Percentiles rank a stretch among this genome's conserved stretches.
These are phyloP conservation scores for Lasius platythorax DNA, from an alignment of 2,888 invertebrate genomes.

Conservation along the genomic window DNA sequence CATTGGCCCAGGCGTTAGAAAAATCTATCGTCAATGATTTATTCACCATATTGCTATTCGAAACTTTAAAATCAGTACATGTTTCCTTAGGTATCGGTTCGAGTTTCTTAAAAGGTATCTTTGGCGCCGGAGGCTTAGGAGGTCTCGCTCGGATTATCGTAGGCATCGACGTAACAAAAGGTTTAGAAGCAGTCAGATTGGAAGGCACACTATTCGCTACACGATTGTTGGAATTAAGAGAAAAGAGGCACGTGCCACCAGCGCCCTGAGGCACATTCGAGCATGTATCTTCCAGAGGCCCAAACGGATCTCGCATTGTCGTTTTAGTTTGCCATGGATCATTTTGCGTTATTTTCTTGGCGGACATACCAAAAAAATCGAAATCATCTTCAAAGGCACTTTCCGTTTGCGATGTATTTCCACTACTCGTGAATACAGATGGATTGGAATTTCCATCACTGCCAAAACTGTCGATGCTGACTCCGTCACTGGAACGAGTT, in stretches of 20 bases:
- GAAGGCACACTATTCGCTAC: constrained; percentile 68
- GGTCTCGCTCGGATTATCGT: constrained; percentile 92
- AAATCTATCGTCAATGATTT: constrained; percentile 64
- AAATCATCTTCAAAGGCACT: constrained; percentile 95
- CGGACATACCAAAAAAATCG: constrained; percentile 89
- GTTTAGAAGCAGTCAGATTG: constrained; percentile 55
- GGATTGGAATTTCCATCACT: constrained; percentile 90
- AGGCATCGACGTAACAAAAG: constrained; percentile 86
- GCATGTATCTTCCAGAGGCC: constrained; percentile 83
- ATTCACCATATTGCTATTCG: neutral
- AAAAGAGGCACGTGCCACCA: constrained; percentile 80
- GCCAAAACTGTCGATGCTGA: constrained; percentile 92
- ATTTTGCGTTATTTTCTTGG: constrained; percentile 86
- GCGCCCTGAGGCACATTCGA: constrained; percentile 63
- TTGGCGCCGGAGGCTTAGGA: constrained; percentile 87
- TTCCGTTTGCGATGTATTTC: constrained; percentile 91
- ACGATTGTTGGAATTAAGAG: constrained; percentile 74
- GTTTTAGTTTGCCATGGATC: constrained; percentile 87
- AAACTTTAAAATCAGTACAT: constrained; percentile 31
- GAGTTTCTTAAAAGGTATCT: constrained; percentile 82
- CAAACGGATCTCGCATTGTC: constrained; percentile 87
- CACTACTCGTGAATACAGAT: constrained; percentile 87
- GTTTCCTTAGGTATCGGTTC: constrained; percentile 58
- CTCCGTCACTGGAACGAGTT: constrained; percentile 91
- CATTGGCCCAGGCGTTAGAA: constrained; percentile 68